These are phyloP conservation scores for Sardinella longiceps DNA, from an alignment of 2,797 vertebrate genomes.

Conservation along the genomic window DNA sequence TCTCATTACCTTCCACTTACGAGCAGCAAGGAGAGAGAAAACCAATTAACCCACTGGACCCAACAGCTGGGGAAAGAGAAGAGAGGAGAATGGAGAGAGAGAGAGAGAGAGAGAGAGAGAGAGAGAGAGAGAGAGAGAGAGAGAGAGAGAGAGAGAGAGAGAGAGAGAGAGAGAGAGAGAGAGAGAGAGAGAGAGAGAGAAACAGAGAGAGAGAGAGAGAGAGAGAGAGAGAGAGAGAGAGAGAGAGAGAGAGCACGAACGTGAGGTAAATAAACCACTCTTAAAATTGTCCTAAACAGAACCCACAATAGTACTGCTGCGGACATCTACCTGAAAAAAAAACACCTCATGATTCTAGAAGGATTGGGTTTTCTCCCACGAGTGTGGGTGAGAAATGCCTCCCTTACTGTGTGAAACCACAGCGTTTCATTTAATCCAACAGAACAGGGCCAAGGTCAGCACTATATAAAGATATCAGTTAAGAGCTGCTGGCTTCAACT, in stretches of 20 bases:
- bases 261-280: not conserved
- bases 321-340: not conserved
- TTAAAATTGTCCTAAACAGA: not conserved
- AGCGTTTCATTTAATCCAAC: too few species aligned
- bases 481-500: not conserved
- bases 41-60: constrained; percentile 47
- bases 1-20: constrained; percentile 53
- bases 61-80: constrained; percentile 52
- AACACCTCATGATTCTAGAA: not conserved
- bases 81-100: not conserved
- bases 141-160: not conserved
- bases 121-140: not conserved
- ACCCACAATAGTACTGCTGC: not conserved
- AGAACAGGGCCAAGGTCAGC: not conserved
- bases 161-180: constrained; percentile 3
- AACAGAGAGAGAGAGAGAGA: constrained; percentile 22
- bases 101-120: not conserved
- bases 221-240: not conserved
- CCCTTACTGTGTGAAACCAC: too few species aligned
- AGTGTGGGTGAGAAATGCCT: not conserved
- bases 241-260: not conserved
- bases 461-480: not conserved
- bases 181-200: constrained; percentile 9
- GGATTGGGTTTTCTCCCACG: not conserved
- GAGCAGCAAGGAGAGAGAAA: constrained; percentile 51